Base-by-base conservation (phyloP, 2,888 invertebrate species). In the Parthenolecanium corni region DNA sequence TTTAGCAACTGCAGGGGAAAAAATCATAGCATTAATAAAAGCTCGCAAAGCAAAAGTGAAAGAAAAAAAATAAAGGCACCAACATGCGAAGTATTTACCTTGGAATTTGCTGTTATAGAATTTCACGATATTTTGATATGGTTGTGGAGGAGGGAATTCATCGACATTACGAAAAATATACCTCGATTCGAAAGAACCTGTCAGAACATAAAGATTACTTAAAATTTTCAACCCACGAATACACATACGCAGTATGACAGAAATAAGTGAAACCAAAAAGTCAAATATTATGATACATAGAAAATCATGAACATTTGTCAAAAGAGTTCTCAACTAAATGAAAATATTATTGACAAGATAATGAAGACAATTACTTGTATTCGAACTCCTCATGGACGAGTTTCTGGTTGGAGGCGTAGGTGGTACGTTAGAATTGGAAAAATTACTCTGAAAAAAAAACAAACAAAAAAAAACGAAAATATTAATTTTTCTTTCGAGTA, bases 391-490 rank as follows among this genome's bases (percentile, higher is more conserved):
- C 71, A 76, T 75, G 1, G 76, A 76, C 6, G 76, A 74, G 66
- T 75, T 74, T 36, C 77, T 72, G 0, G 74, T 72, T 2, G 78
- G 77, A 25, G 77, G 77, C 14, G 76, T 76, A 2, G 76, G 78
- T 1, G 76, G 77, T 16, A 70, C 67, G 58, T 65, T 65, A 36
- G 61, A 53, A 57, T 63, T 63, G 24, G 36, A 49, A 23, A 51
- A 31, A n/a, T 52, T 62, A 24, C 12, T 40, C 62, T 62, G 62
- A 9, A 9, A 57, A 31, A 2, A 20, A 44, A n/a, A 53, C 23
- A 9, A 57, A 31, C 14, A 20, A 44, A n/a, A 53, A 40, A 53
- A 53, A 18, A 16, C 2, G 18, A 51, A 16, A 4, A 52, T n/a
- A n/a, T n/a, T n/a, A n/a, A n/a, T n/a, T n/a, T n/a, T n/a, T n/a